Evolutionary conservation across 1,140 invertebrate genomes (phyloP).

Genomic region (Papilio dardanus): DNA sequence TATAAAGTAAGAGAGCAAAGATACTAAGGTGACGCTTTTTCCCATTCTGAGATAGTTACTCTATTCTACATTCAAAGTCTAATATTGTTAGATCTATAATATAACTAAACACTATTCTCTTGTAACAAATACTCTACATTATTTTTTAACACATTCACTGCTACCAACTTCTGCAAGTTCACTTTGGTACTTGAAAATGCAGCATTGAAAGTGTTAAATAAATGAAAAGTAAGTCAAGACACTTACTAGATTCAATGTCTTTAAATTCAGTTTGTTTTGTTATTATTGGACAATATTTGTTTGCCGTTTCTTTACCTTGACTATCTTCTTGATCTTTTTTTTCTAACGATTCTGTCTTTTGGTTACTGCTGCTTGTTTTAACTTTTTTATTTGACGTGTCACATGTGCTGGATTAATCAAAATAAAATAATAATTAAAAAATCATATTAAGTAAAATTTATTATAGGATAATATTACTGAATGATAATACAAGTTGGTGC

Average conservation of each 20-base stretch:
- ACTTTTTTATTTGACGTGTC: constrained; percentile 56
- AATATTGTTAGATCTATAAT: background rate
- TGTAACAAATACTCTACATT: background rate
- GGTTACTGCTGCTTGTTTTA: constrained; percentile 47
- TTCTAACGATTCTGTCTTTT: constrained; percentile 49
- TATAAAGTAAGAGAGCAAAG: no score
- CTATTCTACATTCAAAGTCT: no score
- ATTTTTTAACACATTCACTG: background rate
- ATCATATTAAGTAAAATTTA: no score
- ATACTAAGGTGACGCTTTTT: no score
- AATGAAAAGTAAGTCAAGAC: constrained; percentile 8
- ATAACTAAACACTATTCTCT: background rate
- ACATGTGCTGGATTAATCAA: constrained; percentile 63
- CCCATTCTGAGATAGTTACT: no score
- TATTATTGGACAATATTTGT: constrained; percentile 75
- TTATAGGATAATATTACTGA: no score
- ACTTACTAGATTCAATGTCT: constrained; percentile 70
- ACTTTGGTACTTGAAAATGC: background rate
- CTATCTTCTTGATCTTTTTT: constrained; percentile 51
- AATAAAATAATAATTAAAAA: no score
- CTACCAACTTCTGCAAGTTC: background rate
- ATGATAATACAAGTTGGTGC: no score
- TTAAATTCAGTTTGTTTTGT: constrained; percentile 57
- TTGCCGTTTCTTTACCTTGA: constrained; percentile 49
- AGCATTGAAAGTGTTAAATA: background rate